Conservation (phyloP, 2,113 vertebrate species). For the Dicrurus megarhynchus region DNA sequence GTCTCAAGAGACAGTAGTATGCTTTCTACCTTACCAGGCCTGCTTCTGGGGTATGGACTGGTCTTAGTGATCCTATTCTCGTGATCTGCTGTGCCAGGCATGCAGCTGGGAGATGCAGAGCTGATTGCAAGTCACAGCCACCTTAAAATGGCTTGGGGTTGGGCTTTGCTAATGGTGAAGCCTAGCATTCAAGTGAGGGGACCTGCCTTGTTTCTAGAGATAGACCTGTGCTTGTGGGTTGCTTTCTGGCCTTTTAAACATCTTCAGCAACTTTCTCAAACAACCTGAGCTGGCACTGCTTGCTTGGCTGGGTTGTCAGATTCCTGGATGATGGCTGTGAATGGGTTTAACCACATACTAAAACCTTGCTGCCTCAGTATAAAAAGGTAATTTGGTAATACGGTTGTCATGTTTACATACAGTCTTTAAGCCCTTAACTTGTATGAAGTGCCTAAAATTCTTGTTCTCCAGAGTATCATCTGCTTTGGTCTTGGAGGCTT, state of each 20-base stretch:
- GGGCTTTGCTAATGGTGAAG: background rate
- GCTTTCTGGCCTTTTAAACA: background rate
- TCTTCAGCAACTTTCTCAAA: background rate
- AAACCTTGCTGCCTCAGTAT: background rate
- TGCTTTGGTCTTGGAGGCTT: background rate
- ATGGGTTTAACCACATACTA: background rate
- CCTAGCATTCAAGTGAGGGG: background rate
- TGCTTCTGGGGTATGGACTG: background rate
- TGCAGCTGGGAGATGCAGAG: background rate
- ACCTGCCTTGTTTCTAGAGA: background rate
- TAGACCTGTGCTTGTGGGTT: background rate
- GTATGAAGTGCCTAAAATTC: background rate
- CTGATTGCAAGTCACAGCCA: background rate
- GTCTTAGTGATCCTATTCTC: background rate
- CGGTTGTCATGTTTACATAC: background rate
- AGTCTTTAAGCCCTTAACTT: background rate
- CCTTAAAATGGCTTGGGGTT: background rate
- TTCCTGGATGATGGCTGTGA: background rate
- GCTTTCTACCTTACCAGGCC: background rate
- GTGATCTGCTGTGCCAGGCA: background rate
- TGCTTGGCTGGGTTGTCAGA: background rate
- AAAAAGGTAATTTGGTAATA: background rate
- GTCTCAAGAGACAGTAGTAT: background rate
- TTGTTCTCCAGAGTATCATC: background rate
- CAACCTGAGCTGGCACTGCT: background rate